These are phyloP conservation scores for Diplodus puntazzo DNA, from an alignment of 2,797 vertebrate species.

Conservation along the genomic window DNA sequence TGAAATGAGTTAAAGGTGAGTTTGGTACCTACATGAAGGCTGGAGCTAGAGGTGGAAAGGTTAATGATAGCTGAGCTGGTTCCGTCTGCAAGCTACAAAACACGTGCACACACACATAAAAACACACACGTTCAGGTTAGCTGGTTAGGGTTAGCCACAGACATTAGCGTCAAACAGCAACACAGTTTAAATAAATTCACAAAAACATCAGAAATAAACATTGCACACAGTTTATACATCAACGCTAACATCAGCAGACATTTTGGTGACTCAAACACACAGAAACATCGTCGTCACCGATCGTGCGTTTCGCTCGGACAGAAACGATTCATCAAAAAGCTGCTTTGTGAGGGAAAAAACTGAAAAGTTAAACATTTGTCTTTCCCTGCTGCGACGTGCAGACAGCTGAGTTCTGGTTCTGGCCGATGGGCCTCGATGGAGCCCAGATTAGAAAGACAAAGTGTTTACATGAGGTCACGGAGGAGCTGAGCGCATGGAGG, in stretches of 20 bases:
- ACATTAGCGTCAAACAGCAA: conserved; percentile 11
- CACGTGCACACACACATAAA: conserved; percentile 25
- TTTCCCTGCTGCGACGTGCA: neutral
- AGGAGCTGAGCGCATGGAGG: conserved; percentile 32
- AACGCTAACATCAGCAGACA: neutral
- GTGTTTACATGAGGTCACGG: conserved; percentile 49
- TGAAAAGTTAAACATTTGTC: neutral
- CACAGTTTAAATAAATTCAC: neutral
- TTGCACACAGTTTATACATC: neutral
- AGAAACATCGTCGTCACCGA: neutral
- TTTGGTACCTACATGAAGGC: conserved; percentile 87
- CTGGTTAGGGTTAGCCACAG: conserved; percentile 46
- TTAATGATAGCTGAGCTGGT: conserved; percentile 85
- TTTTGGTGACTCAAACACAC: conserved; percentile 29
- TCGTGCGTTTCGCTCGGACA: neutral
- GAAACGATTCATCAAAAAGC: neutral
- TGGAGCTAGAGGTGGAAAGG: conserved; percentile 84
- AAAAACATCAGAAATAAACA: neutral
- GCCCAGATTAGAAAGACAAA: conserved; percentile 30
- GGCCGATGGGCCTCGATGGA: conserved; percentile 10
- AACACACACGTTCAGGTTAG: conserved; percentile 59
- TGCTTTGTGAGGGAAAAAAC: conserved; percentile 8
- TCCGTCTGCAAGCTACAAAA: conserved; percentile 80
- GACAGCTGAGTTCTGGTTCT: neutral
- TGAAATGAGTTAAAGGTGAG: conserved; percentile 43